Evolutionary conservation across 2,888 invertebrate genomes (phyloP).

Genomic region (Cetonia aurata): DNA sequence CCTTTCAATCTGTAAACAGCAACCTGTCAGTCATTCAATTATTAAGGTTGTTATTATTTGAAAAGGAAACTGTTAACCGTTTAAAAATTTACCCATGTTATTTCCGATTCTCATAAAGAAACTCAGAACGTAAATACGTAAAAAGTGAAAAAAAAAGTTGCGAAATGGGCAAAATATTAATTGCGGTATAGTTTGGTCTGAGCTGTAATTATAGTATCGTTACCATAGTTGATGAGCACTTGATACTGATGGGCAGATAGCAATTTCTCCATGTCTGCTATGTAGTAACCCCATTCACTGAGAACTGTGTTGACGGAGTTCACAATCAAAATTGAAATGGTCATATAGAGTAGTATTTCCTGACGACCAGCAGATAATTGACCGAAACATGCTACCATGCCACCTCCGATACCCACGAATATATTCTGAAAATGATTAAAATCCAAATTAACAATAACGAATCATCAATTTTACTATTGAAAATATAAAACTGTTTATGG

Average conservation of each 20-base stretch:
- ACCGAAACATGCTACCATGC: slow-evolving; percentile 67
- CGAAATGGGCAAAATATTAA: slow-evolving; percentile 18
- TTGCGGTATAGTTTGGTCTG: background rate
- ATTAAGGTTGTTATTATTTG: slow-evolving; percentile 11
- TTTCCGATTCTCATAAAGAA: background rate
- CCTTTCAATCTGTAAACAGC: background rate
- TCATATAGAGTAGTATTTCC: slow-evolving; percentile 67
- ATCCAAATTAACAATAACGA: slow-evolving; percentile 18
- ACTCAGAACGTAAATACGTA: background rate
- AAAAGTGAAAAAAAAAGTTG: background rate
- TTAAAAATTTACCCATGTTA: slow-evolving; percentile 1
- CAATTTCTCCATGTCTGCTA: slow-evolving; percentile 60
- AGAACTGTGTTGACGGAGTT: slow-evolving; percentile 69
- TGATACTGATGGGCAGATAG: slow-evolving; percentile 61
- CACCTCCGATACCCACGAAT: slow-evolving; percentile 66
- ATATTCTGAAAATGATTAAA: slow-evolving; percentile 65
- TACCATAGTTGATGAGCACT: slow-evolving; percentile 65
- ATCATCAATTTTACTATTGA: background rate
- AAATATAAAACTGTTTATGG: too few relatives aligned
- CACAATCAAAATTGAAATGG: slow-evolving; percentile 70
- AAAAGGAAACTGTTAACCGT: background rate
- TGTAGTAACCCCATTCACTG: slow-evolving; percentile 67
- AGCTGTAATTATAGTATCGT: slow-evolving; percentile 46
- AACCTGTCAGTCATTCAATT: slow-evolving; percentile 9
- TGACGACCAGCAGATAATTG: slow-evolving; percentile 65